Evolutionary conservation across 1,140 invertebrate genomes (phyloP).

Genomic region (Medauroidea extradentata): DNA sequence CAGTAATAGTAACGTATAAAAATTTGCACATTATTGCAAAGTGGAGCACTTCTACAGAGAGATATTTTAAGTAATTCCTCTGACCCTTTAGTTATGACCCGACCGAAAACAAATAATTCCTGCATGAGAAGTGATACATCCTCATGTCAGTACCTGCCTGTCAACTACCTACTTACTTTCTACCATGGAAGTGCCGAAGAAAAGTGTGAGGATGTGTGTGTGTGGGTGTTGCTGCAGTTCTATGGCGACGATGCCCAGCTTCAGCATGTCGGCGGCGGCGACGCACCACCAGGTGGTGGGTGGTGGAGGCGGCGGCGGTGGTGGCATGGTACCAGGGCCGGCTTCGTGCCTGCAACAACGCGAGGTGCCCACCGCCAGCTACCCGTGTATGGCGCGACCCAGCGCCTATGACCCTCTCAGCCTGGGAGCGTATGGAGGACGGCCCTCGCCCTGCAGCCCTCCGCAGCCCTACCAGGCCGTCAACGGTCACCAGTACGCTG

Average conservation of each 20-base stretch:
- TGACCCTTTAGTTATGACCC: no score
- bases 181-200: no score
- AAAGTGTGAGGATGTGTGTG: no score
- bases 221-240: conserved; percentile 36
- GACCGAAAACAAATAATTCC: no score
- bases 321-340: conserved; percentile 50
- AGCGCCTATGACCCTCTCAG: conserved; percentile 61
- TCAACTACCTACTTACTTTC: no score
- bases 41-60: no score
- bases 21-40: no score
- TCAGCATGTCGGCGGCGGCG: conserved; percentile 43
- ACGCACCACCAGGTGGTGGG: conserved; percentile 28
- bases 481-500: conserved; percentile 56
- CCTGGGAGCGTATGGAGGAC: conserved; percentile 54
- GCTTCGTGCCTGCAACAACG: conserved; percentile 63
- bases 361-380: conserved; percentile 48
- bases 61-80: no score
- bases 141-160: no score
- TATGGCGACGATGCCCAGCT: conserved; percentile 55
- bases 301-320: conserved; percentile 47
- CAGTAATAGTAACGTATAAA: no score
- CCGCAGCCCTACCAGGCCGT: conserved; percentile 57
- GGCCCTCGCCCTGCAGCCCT: conserved; percentile 59
- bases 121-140: no score
- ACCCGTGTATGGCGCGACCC: conserved; percentile 57